Base-by-base conservation (phyloP, 92 coral and sea anemone species). In the Palythoa caribaeorum region DNA sequence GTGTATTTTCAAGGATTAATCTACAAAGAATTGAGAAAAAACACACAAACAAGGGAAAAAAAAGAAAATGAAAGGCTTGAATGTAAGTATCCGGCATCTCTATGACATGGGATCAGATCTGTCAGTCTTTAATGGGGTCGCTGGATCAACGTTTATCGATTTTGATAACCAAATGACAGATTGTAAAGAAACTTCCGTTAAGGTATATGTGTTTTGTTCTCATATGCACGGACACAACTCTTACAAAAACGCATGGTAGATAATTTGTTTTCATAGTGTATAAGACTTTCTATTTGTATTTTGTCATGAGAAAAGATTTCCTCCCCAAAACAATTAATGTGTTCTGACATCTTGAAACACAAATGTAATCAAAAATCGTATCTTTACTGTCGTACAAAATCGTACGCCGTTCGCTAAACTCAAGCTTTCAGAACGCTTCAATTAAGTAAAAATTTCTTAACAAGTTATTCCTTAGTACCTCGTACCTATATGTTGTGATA, bases 81-180 rank as follows among this genome's bases (percentile, higher is more conserved):
- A 12, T 11, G 36, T 28, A 35, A 70, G 48, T 70, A 70, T 20
- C 75, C 75, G 75, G 75, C 36, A 35, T 70, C 15, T 35, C 75
- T 35, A 38, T 70, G 75, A 47, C 47, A 20, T 70, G 13, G 16
- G 16, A 70, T 70, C 40, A 70, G 13, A 70, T 70, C 75, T 70
- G 75, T 70, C 75, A 70, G 16, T 12, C 9, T 35, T 10, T 70
- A 70, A 70, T 70, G n/a, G 75, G 44, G 14, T 38, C 4, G 47
- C 44, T 35, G 75, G 39, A 35, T 35, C 15, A 9, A 36, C 10
- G 75, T 36, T 70, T 70, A 70, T 70, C 44, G 17, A 8, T 70
- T 70, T 70, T 70, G 70, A 70, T 70, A 35, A 70, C 5, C 75
- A 47, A 70, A 8, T 70, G 75, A 70, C 75, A 70, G 75, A 70